Conservation (phyloP, 2,113 vertebrate species). For the Oceanodroma tethys region DNA sequence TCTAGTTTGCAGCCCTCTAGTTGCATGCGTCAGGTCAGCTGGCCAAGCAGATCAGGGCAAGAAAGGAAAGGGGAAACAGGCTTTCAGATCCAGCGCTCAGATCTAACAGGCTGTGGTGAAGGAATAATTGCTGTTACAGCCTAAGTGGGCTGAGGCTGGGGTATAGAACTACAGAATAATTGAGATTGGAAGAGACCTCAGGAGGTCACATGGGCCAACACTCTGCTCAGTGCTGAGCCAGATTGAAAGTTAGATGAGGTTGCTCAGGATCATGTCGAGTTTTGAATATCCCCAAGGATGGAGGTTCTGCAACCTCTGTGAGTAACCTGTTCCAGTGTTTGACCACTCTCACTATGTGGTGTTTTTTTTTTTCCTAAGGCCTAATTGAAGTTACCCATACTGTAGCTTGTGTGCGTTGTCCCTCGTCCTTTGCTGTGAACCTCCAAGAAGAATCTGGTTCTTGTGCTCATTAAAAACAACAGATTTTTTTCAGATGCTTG, state of each 20-base stretch:
- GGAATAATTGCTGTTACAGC: not conserved
- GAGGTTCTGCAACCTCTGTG: not conserved
- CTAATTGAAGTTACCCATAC: not conserved
- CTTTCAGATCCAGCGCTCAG: not conserved
- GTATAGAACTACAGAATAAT: not conserved
- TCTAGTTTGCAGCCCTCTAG: not conserved
- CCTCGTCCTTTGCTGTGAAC: not conserved
- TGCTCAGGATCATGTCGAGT: not conserved
- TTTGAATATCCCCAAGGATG: not conserved
- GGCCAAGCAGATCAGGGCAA: not conserved
- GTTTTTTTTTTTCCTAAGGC: not conserved
- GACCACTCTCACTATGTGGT: not conserved
- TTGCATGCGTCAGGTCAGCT: not conserved
- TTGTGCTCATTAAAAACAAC: not conserved
- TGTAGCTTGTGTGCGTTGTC: not conserved
- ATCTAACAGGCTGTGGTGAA: not conserved
- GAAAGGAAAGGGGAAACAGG: not conserved
- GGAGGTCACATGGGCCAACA: accelerated
- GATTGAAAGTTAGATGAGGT: not conserved
- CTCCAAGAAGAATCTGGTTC: not conserved
- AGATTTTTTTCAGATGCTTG: not conserved
- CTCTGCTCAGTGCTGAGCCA: not conserved
- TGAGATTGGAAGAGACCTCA: not conserved
- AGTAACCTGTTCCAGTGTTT: not conserved
- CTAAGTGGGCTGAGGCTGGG: not conserved